phyloP scores from a whole-genome alignment of 2,888 invertebrate species.

The Pogonocherus hispidulus region DNA sequence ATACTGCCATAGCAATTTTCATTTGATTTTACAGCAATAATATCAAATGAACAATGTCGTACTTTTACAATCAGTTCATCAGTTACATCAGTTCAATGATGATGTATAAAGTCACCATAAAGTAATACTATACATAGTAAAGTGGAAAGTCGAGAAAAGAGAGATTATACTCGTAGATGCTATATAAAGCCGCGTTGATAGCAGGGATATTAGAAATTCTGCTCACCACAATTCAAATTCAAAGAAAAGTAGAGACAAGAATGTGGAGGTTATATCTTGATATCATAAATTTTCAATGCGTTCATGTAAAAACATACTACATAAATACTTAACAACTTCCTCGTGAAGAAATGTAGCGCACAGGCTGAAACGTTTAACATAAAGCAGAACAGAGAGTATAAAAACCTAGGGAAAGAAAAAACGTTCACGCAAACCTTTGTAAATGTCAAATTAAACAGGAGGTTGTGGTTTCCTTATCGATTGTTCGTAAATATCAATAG shows the following conservation, averaged over 20 bases:
- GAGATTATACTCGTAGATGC: slow-evolving; percentile 2
- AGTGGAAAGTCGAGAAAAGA: not conserved
- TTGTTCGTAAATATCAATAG: slow-evolving; percentile 28
- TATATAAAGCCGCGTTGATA: slow-evolving; percentile 14
- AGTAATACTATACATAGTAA: too few species aligned
- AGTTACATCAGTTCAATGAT: too few species aligned
- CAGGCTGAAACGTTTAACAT: slow-evolving; percentile 29
- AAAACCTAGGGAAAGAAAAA: slow-evolving; percentile 34
- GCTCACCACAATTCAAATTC: slow-evolving; percentile 41
- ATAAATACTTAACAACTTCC: slow-evolving; percentile 47
- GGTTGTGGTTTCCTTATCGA: slow-evolving; percentile 36
- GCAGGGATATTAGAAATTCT: slow-evolving; percentile 34
- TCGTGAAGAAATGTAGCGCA: slow-evolving; percentile 43
- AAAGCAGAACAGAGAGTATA: slow-evolving; percentile 35
- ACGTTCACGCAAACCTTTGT: slow-evolving; percentile 19
- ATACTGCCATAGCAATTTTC: too few species aligned
- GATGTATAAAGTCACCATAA: too few species aligned
- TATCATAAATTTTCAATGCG: slow-evolving; percentile 46
- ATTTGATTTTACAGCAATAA: too few species aligned
- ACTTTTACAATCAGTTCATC: too few species aligned
- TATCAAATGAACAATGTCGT: too few species aligned
- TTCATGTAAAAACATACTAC: slow-evolving; percentile 44
- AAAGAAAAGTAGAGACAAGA: slow-evolving; percentile 34
- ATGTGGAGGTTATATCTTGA: slow-evolving; percentile 41
- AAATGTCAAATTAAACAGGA: slow-evolving; percentile 25